Evolutionary conservation across 2,797 vertebrate genomes (phyloP).

Genomic region (Gymnopithys bicolor): DNA sequence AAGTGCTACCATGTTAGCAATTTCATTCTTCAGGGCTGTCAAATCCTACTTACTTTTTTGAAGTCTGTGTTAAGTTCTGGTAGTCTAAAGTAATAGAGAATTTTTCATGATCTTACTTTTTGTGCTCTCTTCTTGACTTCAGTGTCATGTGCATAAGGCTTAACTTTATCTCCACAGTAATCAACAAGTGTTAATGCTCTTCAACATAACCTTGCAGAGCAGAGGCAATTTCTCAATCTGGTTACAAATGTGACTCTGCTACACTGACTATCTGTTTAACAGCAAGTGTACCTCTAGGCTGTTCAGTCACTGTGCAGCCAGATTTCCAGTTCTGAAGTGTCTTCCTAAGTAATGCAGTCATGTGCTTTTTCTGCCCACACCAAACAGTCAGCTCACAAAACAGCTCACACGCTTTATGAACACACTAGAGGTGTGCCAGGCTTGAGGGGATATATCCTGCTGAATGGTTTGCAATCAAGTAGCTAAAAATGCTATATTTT

Average conservation of each 20-base stretch:
- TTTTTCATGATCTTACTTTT: background rate
- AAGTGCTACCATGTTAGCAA: background rate
- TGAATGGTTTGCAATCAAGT: background rate
- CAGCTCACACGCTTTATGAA: background rate
- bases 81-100: background rate
- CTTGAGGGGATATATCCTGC: background rate
- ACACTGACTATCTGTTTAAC: background rate
- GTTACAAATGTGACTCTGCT: background rate
- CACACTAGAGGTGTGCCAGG: background rate
- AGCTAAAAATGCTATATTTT: background rate
- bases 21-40: background rate
- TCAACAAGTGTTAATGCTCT: background rate
- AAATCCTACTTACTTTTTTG: background rate
- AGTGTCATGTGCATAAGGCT: background rate
- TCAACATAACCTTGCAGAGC: background rate
- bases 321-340: background rate
- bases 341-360: background rate
- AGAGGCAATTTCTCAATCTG: background rate
- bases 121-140: background rate
- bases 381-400: background rate
- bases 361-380: background rate
- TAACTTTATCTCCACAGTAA: background rate
- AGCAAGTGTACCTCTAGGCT: background rate
- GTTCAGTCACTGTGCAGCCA: background rate
- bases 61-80: background rate